Conservation (phyloP, 1,140 invertebrate genomes). For the Mycetomoellerius zeteki region DNA sequence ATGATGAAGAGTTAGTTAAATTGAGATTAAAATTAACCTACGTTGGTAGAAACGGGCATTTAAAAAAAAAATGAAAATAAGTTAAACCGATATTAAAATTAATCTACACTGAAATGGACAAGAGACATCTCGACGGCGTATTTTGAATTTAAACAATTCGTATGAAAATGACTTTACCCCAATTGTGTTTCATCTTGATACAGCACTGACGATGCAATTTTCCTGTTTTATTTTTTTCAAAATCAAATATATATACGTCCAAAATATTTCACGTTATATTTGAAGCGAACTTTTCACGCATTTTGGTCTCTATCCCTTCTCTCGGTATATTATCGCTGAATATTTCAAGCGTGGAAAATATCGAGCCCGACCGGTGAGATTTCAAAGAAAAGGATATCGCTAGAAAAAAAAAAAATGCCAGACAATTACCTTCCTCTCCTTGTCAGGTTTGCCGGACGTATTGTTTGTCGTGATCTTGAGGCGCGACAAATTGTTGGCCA, state of each 20-base stretch:
- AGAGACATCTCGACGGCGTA: not conserved
- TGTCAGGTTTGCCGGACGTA: conserved; percentile 83
- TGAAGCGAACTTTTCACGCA: not conserved
- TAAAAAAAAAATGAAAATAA: too few relatives aligned
- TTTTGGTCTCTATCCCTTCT: not conserved
- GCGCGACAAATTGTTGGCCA: conserved; percentile 89
- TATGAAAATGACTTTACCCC: too few relatives aligned
- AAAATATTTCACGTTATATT: not conserved
- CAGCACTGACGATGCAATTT: not conserved
- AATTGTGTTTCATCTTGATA: not conserved
- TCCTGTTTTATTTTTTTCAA: not conserved
- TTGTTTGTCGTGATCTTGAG: conserved; percentile 87
- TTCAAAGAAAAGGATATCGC: not conserved
- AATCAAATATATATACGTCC: not conserved
- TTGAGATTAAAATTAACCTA: too few relatives aligned
- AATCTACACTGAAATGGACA: too few relatives aligned
- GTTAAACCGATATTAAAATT: too few relatives aligned
- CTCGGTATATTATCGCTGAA: not conserved
- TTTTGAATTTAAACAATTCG: not conserved
- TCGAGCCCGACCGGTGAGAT: not conserved
- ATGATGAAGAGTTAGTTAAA: too few relatives aligned
- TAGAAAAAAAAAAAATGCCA: not conserved
- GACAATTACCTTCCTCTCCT: conserved; percentile 86
- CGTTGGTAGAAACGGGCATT: too few relatives aligned
- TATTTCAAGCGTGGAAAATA: not conserved